A percentile compares a stretch with the other conserved stretches of the same genome.
Evolutionary conservation across 2,113 vertebrate species (phyloP).

Genomic region (Melanotaenia duboulayi): DNA sequence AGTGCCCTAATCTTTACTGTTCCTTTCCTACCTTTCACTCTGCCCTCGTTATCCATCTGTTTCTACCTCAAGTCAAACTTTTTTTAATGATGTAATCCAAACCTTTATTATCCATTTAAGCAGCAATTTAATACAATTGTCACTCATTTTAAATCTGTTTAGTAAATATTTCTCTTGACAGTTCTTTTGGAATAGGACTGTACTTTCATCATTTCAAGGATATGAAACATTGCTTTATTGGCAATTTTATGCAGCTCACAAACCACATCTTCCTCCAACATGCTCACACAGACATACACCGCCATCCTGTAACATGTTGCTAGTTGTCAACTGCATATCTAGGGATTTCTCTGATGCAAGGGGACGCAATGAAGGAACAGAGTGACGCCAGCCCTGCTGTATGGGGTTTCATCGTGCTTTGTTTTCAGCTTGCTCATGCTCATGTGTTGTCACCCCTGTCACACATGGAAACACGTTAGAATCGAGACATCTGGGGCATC

Average conservation of each 20-base stretch:
- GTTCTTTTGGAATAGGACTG: not conserved
- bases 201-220: slow-evolving; percentile 14
- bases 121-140: not conserved
- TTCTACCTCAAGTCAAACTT: slow-evolving; percentile 23
- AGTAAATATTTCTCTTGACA: not conserved
- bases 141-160: not conserved
- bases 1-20: slow-evolving; percentile 66
- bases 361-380: slow-evolving; percentile 81
- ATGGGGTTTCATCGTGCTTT: slow-evolving; percentile 51
- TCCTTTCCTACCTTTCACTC: slow-evolving; percentile 38
- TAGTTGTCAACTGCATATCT: slow-evolving; percentile 72
- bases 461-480: slow-evolving; percentile 28
- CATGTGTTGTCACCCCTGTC: slow-evolving; percentile 53
- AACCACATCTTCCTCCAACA: slow-evolving; percentile 12
- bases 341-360: slow-evolving; percentile 85
- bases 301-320: slow-evolving; percentile 51
- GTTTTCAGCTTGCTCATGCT: slow-evolving; percentile 40
- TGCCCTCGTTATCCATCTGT: slow-evolving; percentile 9
- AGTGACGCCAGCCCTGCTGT: slow-evolving; percentile 76
- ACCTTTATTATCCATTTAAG: not conserved
- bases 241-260: slow-evolving; percentile 29
- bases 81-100: slow-evolving; percentile 9
- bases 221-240: slow-evolving; percentile 17
- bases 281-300: slow-evolving; percentile 14
- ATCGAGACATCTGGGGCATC: slow-evolving; percentile 27